Evolutionary conservation across 1,140 invertebrate genomes (phyloP).

Genomic region (Ooceraea biroi): DNA sequence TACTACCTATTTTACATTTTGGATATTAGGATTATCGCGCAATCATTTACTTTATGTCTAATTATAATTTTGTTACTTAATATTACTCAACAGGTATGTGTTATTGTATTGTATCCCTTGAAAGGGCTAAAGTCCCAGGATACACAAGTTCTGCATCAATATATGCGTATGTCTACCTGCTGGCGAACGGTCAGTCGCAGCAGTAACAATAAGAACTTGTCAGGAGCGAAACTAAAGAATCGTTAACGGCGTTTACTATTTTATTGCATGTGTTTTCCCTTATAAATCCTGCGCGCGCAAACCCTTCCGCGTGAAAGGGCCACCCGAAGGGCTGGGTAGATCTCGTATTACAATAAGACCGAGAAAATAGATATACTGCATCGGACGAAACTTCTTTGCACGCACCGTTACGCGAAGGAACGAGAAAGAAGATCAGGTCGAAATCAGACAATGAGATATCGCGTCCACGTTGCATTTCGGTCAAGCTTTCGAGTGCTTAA

Average conservation of each 20-base stretch:
- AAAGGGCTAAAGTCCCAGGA: background rate
- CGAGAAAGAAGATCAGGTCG: constrained; percentile 66
- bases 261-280: constrained; percentile 54
- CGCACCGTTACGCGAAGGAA: background rate
- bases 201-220: constrained; percentile 33
- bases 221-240: constrained; percentile 41
- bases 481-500: constrained; percentile 61
- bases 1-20: too few relatives aligned
- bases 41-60: too few relatives aligned
- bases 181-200: constrained; percentile 22
- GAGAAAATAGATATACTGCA: constrained; percentile 53
- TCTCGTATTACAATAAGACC: constrained; percentile 53
- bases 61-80: too few relatives aligned
- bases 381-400: constrained; percentile 45
- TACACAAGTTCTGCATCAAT: background rate
- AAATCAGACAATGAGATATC: constrained; percentile 80
- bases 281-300: constrained; percentile 53
- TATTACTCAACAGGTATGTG: background rate
- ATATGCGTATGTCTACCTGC: constrained; percentile 5
- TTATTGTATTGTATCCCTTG: background rate
- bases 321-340: background rate
- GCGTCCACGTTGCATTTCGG: constrained; percentile 69
- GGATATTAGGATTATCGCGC: too few relatives aligned
- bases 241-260: constrained; percentile 56
- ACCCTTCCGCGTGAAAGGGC: constrained; percentile 58